Conservation (phyloP, 2,888 invertebrate genomes). For the Tiliacea aurago region DNA sequence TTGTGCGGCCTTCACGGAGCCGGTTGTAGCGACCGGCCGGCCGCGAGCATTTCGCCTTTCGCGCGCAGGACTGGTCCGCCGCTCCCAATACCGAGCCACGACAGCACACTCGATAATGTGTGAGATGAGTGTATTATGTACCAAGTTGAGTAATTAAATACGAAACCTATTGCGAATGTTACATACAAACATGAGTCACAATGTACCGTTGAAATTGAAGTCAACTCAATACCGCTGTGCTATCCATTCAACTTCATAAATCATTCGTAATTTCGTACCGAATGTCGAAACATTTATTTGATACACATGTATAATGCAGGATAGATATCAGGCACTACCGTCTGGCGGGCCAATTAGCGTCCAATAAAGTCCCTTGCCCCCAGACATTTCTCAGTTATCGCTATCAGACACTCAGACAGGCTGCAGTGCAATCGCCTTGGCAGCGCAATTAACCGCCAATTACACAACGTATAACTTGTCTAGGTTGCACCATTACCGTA, state of each 20-base stretch:
- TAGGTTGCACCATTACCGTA: conserved; percentile 60
- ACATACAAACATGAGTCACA: conserved; percentile 58
- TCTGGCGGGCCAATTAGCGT: conserved; percentile 86
- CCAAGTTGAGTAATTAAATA: conserved; percentile 64
- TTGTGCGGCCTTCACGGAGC: conserved; percentile 88
- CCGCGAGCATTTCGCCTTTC: conserved; percentile 89
- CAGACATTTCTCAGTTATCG: conserved; percentile 79
- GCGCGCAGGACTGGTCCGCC: conserved; percentile 84
- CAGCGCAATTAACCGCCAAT: conserved; percentile 80
- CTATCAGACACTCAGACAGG: conserved; percentile 73
- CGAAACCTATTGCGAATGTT: conserved; percentile 54
- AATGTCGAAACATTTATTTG: conserved; percentile 57
- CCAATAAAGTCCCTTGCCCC: conserved; percentile 82
- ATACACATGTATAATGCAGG: conserved; percentile 62
- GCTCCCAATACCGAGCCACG: conserved; percentile 76
- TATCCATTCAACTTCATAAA: conserved; percentile 54
- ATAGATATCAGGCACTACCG: conserved; percentile 74
- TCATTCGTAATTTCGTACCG: conserved; percentile 40
- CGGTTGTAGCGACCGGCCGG: conserved; percentile 87
- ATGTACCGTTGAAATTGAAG: conserved; percentile 57
- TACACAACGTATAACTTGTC: conserved; percentile 74
- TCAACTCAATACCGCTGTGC: conserved; percentile 45
- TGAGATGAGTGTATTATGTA: conserved; percentile 68
- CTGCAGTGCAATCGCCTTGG: conserved; percentile 75
- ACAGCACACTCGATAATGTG: conserved; percentile 66